Percentiles rank a stretch among this genome's conserved stretches.
Evolutionary conservation across 2,113 vertebrate genomes (phyloP).

Genomic region (Amazona vittata): DNA sequence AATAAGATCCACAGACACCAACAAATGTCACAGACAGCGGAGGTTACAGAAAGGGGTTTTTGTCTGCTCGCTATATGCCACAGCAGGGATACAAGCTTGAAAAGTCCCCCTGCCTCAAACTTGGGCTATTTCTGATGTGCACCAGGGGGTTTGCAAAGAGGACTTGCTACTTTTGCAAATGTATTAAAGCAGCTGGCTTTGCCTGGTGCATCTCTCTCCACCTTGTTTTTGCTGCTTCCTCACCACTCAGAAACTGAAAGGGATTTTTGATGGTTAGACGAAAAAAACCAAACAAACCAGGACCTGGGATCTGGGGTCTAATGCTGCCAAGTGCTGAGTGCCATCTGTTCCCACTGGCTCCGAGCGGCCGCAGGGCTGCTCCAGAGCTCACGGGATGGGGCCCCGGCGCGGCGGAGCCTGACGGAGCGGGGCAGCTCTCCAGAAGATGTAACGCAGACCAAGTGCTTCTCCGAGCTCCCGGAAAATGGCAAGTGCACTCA

Average conservation of each 20-base stretch:
- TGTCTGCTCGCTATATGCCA: conserved; percentile 57
- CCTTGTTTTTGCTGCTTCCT: background rate
- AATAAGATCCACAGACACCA: conserved; percentile 16
- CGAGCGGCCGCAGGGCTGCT: background rate
- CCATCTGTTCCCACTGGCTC: conserved; percentile 61
- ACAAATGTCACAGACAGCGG: conserved; percentile 17
- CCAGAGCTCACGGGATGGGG: conserved; percentile 19
- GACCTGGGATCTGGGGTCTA: conserved; percentile 5
- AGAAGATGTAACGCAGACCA: conserved; percentile 57
- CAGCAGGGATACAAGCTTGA: conserved; percentile 61
- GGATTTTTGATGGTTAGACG: background rate
- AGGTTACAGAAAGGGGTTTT: conserved; percentile 61
- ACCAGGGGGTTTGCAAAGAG: background rate
- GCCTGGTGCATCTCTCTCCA: fast-evolving
- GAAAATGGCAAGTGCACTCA: background rate
- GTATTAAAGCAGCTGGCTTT: background rate
- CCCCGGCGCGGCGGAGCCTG: background rate
- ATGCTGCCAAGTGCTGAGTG: conserved; percentile 64
- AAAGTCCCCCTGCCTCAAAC: conserved; percentile 59
- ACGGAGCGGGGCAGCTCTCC: conserved; percentile 10
- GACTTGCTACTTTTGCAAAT: background rate
- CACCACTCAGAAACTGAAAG: background rate
- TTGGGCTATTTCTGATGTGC: conserved; percentile 28
- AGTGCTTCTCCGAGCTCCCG: background rate
- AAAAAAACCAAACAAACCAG: background rate